Conservation (phyloP, 2,888 invertebrate species). For the Physocephala rufipes region DNA sequence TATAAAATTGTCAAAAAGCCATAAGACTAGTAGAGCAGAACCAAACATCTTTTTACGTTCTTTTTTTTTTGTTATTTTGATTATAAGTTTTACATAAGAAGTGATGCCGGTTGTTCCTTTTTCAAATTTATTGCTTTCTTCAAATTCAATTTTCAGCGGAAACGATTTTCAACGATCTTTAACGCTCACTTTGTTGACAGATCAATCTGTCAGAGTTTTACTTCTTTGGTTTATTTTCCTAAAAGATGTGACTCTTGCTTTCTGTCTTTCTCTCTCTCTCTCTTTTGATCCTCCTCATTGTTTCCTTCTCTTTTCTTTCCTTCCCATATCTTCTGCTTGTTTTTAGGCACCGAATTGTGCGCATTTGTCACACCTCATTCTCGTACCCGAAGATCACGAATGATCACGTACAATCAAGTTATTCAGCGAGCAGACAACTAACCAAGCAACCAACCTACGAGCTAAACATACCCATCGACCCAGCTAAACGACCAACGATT, state of each 20-base stretch:
- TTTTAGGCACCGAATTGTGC: neutral
- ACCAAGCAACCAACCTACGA: neutral
- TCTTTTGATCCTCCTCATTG: neutral
- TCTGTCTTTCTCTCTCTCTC: neutral
- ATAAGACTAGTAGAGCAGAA: too few species aligned
- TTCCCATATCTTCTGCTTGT: neutral
- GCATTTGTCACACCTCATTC: constrained; percentile 17
- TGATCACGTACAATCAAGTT: constrained; percentile 3
- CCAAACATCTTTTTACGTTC: neutral
- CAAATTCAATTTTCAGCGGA: constrained; percentile 34
- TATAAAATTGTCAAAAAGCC: too few species aligned
- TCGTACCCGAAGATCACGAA: neutral
- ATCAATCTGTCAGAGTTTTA: constrained; percentile 29
- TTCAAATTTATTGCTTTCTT: neutral
- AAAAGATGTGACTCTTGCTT: neutral
- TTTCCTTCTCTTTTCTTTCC: neutral
- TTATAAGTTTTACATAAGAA: constrained; percentile 2
- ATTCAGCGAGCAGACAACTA: too few species aligned
- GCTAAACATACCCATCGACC: too few species aligned
- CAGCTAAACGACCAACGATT: constrained; percentile 6
- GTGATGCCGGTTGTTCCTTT: neutral
- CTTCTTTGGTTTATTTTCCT: too few species aligned
- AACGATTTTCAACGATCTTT: constrained; percentile 34
- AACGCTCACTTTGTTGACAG: constrained; percentile 31
- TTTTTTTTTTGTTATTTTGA: neutral